Evolutionary conservation across 2,888 invertebrate genomes (phyloP).

Genomic region (Biston stratarius): DNA sequence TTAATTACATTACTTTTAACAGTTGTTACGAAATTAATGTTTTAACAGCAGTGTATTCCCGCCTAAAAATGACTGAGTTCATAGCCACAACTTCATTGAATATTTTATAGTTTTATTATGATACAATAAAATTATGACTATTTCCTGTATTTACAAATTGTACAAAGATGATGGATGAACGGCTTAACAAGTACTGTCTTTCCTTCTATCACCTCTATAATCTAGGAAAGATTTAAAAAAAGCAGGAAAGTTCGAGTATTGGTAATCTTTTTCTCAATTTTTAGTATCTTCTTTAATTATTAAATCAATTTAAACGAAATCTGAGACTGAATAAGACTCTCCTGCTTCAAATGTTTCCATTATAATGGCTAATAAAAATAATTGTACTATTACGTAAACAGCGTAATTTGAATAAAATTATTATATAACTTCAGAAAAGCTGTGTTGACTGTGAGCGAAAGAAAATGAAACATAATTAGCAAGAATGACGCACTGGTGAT

Average conservation of each 20-base stretch:
- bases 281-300: conserved; percentile 4
- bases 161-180: conserved; percentile 23
- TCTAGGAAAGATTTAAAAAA: conserved; percentile 22
- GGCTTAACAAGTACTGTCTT: background rate
- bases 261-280: conserved; percentile 13
- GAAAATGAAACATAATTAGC: conserved; percentile 15
- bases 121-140: conserved; percentile 13
- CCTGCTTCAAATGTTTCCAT: conserved; percentile 18
- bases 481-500: conserved; percentile 21
- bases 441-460: conserved; percentile 10
- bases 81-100: conserved; percentile 30
- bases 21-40: conserved; percentile 24
- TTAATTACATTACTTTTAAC: conserved; percentile 17
- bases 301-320: background rate
- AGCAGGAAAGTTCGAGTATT: conserved; percentile 33
- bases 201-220: conserved; percentile 19
- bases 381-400: conserved; percentile 4
- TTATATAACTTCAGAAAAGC: conserved; percentile 11
- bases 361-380: conserved; percentile 11
- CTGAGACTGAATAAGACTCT: conserved; percentile 8
- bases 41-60: conserved; percentile 34
- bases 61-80: conserved; percentile 27
- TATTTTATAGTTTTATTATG: conserved; percentile 10
- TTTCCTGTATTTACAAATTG: conserved; percentile 30
- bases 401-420: conserved; percentile 11